Base-by-base conservation (phyloP, 2,797 vertebrate genomes). In the Acanthurus lineatus region DNA sequence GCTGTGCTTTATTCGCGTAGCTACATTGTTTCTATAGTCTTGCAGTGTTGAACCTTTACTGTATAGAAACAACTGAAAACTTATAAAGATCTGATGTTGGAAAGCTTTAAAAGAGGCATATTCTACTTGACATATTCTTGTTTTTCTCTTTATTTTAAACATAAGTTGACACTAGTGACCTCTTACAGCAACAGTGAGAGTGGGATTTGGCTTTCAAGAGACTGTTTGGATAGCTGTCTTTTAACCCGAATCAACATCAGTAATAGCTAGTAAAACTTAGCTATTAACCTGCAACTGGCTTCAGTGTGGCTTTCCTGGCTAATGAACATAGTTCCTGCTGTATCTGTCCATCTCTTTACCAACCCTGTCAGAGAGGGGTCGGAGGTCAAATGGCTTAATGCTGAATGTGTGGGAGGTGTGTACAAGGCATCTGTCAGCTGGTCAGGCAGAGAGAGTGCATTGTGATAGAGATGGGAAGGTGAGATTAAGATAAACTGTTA, bases 311-410 rank as follows among this genome's bases (percentile, higher is more conserved):
- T 70, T 62, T 56, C 76, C 59, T 28, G 16, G 73, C 51, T 82
- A 83, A 89, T 90, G 81, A 88, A 90, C 83, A 64, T 59, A 35
- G 65, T 10, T 32, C 73, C 68, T 3, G 1, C 51, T 64, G 64
- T 76, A 57, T 75, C 52, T 73, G 82, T 84, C 75, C 28, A 28
- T 90, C 76, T 81, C 81, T 76, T 76, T 72, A 71, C 76, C 69
- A 68, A 45, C 82, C 59, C 75, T 81, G 80, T 83, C 83, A 81
- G 80, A 40, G 42, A 77, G 49, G 63, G 84, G 84, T 87, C 82
- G 83, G 78, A 87, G 86, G 86, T 89, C 88, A 90, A 85, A 90
- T 72, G 74, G 82, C 76, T 87, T 86, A 82, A 85, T 91, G 86
- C 67, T 85, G 73, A 66, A 42, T 74, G 81, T 74, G 87, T 91